Percentiles rank a stretch among this genome's conserved stretches.
These are phyloP conservation scores for Julus scanicus DNA, from an alignment of 2,888 invertebrate species.

Conservation along the genomic window DNA sequence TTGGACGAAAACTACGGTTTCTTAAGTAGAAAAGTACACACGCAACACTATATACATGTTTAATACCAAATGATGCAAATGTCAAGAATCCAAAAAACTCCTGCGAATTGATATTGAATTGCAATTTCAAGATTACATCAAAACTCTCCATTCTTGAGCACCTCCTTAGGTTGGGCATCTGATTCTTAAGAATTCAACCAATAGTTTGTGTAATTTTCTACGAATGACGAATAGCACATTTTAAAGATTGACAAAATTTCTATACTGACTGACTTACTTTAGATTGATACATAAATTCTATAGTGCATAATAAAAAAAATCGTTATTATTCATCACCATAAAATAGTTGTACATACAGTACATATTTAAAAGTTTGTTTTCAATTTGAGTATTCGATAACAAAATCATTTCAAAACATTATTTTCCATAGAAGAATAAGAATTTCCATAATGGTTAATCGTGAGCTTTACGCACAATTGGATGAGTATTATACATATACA, in stretches of 20 bases:
- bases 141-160: not conserved
- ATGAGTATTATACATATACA: not conserved
- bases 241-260: too few relatives aligned
- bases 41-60: not conserved
- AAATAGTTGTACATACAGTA: too few relatives aligned
- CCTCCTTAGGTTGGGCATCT: not conserved
- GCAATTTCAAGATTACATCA: not conserved
- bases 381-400: too few relatives aligned
- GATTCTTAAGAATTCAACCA: not conserved
- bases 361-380: too few relatives aligned
- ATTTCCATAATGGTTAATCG: not conserved
- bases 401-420: too few relatives aligned
- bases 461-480: not conserved
- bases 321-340: too few relatives aligned
- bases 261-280: too few relatives aligned
- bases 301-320: too few relatives aligned
- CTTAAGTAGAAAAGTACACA: not conserved
- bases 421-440: too few relatives aligned
- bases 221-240: too few relatives aligned
- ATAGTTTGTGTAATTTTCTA: not conserved
- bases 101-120: conserved; percentile 32
- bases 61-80: conserved; percentile 32
- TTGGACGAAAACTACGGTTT: not conserved
- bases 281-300: too few relatives aligned
- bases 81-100: conserved; percentile 10